Base-by-base conservation (phyloP, 1,140 invertebrate genomes). In the Caenorhabditis tropicalis region DNA sequence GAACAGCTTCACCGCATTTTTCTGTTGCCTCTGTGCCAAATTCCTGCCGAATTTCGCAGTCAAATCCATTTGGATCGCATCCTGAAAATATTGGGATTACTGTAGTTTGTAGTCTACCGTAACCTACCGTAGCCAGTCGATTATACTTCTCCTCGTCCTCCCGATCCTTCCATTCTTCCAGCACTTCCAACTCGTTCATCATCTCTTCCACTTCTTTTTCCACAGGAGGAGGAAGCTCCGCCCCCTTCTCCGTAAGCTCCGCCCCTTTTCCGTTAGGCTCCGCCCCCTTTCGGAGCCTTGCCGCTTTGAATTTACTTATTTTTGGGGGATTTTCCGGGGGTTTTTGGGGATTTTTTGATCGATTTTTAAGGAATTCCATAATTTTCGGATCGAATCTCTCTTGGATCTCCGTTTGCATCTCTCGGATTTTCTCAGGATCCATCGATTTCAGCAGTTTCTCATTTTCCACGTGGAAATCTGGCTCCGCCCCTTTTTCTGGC, bases 1-100 rank as follows among this genome's bases (percentile, higher is more conserved):
- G 80, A 88, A 88, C 10, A 88, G 82, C 27, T 56, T 80, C 0
- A 88, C 27, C 1, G 88, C 74, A 43, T 88, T 87, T 31, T 85
- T 82, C 53, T 86, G 82, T 31, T 88, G 88, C 4, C 88, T 46
- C 3, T 88, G 81, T 27, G 70, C 6, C 19, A 88, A 58, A 43
- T 58, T 65, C 39, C 79, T 27, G 27, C 87, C 21, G 39, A 79
- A 83, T 84, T 88, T 88, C 16, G 85, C 33, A 12, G 87, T 81
- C 6, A 88, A 51, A 58, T 88, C 88, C 43, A 86, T 21, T 60
- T 88, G 87, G 36, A 88, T 82, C 0, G 88, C 86, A 48, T 88
- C 87, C 88, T 88, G 36, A 70, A 19, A 5, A 79, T 21, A 19
- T 51, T 51, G 5, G 12, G 39, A 43, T 43, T 43, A 43, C 39